These are phyloP conservation scores for Denticeps clupeoides DNA, from an alignment of 2,797 vertebrate species.

Conservation along the genomic window DNA sequence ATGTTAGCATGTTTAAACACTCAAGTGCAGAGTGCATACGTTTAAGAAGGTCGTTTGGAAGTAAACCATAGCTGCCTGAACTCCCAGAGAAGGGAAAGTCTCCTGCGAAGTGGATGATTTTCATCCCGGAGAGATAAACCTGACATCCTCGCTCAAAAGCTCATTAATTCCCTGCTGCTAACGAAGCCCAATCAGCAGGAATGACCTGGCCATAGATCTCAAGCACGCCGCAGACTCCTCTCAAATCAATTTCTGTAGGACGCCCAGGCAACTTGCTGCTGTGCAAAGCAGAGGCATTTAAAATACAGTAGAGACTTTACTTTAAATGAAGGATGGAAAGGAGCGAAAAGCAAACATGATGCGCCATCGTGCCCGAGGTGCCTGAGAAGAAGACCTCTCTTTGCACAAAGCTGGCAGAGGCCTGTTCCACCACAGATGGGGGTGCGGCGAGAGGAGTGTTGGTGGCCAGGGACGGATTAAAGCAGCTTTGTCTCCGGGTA, in stretches of 20 bases:
- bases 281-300: too few species aligned
- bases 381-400: too few species aligned
- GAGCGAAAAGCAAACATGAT: too few species aligned
- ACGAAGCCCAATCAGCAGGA: constrained; percentile 41
- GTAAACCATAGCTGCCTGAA: too few species aligned
- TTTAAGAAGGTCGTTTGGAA: too few species aligned
- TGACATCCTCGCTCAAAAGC: constrained; percentile 28
- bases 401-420: constrained; percentile 20
- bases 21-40: too few species aligned
- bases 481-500: constrained; percentile 57
- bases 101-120: constrained; percentile 24
- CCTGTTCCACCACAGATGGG: too few species aligned
- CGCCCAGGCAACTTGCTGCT: constrained; percentile 22
- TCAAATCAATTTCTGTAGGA: constrained; percentile 48
- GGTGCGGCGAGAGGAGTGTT: constrained; percentile 13
- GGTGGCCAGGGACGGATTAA: constrained; percentile 49
- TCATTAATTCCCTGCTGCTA: constrained; percentile 37
- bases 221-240: constrained; percentile 34
- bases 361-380: too few species aligned
- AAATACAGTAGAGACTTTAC: too few species aligned
- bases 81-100: not conserved
- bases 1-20: too few species aligned
- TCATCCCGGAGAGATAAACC: constrained; percentile 30
- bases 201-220: constrained; percentile 38
- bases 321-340: too few species aligned